phyloP scores from a whole-genome alignment of 2,888 invertebrate species.

The Portevinia maculata region DNA sequence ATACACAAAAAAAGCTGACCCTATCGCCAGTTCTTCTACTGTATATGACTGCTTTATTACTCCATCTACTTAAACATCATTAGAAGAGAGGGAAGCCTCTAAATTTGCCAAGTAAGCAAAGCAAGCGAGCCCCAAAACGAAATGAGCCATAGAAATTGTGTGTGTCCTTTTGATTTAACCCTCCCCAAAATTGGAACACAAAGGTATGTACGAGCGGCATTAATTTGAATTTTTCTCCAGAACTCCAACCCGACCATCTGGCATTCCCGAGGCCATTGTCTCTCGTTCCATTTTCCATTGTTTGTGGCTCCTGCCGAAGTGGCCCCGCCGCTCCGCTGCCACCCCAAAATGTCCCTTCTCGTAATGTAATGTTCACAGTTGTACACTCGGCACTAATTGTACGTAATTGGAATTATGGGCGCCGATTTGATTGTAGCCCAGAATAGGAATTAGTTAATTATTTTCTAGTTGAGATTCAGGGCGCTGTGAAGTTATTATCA shows the following conservation, averaged over 20 bases:
- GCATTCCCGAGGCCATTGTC: conserved; percentile 14
- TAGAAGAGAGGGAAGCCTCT: conserved; percentile 13
- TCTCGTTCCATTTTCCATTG: conserved; percentile 29
- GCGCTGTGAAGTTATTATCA: conserved; percentile 66
- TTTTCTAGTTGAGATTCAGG: conserved; percentile 71
- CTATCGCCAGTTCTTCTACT: background rate
- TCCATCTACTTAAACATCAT: conserved; percentile 21
- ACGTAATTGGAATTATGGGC: conserved; percentile 69
- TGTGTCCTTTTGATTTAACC: conserved; percentile 53
- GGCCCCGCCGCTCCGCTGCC: background rate
- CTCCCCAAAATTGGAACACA: conserved; percentile 22
- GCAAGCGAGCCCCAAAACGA: conserved; percentile 41
- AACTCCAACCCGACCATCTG: conserved; percentile 56
- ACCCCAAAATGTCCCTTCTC: conserved; percentile 40
- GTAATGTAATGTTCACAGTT: conserved; percentile 65
- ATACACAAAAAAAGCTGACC: conserved; percentile 4
- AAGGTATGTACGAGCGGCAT: conserved; percentile 54
- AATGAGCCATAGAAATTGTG: conserved; percentile 62
- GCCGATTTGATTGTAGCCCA: conserved; percentile 66
- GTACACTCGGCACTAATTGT: conserved; percentile 66
- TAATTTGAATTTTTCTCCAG: conserved; percentile 52
- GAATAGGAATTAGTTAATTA: conserved; percentile 71
- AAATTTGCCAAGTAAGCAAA: conserved; percentile 32
- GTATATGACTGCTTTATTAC: conserved; percentile 8
- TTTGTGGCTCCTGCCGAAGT: conserved; percentile 41